Conservation (phyloP, 1,140 invertebrate species). For the Procambarus virginalis region DNA sequence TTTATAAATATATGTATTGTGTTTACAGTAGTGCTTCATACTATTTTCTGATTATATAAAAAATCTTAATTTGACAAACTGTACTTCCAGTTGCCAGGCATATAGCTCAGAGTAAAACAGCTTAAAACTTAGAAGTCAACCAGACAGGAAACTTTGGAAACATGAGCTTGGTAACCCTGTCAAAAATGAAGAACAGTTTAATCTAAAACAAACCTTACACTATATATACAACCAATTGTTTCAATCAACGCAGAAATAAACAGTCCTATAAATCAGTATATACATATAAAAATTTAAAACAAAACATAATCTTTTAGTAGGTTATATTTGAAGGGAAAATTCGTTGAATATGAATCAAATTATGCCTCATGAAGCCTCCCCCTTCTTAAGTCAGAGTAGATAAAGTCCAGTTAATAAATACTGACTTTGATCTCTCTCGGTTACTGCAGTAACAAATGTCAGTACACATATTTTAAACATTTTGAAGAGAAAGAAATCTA, state of each 20-base stretch:
- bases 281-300: constrained; percentile 38
- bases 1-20: background rate
- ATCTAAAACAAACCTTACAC: constrained; percentile 39
- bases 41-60: background rate
- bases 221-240: constrained; percentile 64
- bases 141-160: constrained; percentile 53
- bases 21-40: background rate
- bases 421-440: constrained; percentile 7
- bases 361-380: constrained; percentile 32
- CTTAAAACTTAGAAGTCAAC: constrained; percentile 28
- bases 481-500: background rate
- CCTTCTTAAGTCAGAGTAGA: constrained; percentile 26
- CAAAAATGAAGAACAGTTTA: constrained; percentile 26
- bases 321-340: constrained; percentile 37
- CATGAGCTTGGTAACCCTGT: constrained; percentile 48
- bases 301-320: background rate
- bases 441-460: constrained; percentile 14
- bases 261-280: constrained; percentile 65
- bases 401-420: constrained; percentile 25
- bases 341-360: constrained; percentile 61
- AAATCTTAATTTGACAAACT: background rate
- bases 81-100: constrained; percentile 48
- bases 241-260: constrained; percentile 62
- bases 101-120: constrained; percentile 47
- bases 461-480: constrained; percentile 27